Evolutionary conservation across 53 echinoderm and acorn worm species (phyloP).

Genomic region (Luidia sarsii): DNA sequence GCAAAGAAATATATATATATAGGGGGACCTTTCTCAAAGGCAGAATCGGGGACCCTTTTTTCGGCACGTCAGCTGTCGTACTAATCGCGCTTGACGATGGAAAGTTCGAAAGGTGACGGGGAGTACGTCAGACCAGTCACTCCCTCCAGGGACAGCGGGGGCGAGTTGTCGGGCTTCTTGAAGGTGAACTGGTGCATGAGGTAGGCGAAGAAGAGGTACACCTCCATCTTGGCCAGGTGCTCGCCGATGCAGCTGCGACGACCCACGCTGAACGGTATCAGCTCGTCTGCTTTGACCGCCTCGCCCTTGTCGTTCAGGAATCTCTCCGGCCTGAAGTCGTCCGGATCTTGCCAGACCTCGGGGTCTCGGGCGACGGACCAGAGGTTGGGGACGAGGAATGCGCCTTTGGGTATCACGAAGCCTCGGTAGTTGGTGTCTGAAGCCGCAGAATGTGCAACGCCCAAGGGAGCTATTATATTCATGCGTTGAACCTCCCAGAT

Average conservation of each 20-base stretch:
- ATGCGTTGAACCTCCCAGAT: constrained; percentile 38
- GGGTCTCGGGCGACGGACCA: constrained; percentile 49
- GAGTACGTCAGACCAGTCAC: constrained; percentile 30
- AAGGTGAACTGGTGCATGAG: constrained; percentile 62
- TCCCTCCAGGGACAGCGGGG: constrained; percentile 35
- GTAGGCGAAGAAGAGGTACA: constrained; percentile 27
- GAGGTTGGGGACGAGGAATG: constrained; percentile 40
- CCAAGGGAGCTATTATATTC: constrained; percentile 10
- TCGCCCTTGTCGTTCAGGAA: constrained; percentile 41
- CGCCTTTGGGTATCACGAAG: constrained; percentile 30
- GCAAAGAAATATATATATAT: too few species aligned
- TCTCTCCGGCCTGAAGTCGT: constrained; percentile 53
- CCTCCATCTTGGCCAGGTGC: constrained; percentile 51
- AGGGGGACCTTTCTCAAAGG: too few species aligned
- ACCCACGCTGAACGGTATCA: constrained; percentile 54
- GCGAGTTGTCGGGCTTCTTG: constrained; percentile 43
- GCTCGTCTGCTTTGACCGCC: constrained; percentile 14
- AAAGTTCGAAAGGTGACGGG: constrained; percentile 23
- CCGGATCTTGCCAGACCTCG: constrained; percentile 36
- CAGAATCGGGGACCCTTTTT: too few species aligned
- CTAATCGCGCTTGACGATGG: constrained; percentile 54
- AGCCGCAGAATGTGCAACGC: constrained; percentile 25
- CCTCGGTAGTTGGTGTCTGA: constrained; percentile 17
- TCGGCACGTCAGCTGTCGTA: too few species aligned
- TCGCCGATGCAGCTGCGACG: constrained; percentile 54